Percentiles rank a stretch among this genome's conserved stretches.
These are phyloP conservation scores for Myrmecobius fasciatus DNA, from an alignment of 2,113 vertebrate species.

Conservation along the genomic window DNA sequence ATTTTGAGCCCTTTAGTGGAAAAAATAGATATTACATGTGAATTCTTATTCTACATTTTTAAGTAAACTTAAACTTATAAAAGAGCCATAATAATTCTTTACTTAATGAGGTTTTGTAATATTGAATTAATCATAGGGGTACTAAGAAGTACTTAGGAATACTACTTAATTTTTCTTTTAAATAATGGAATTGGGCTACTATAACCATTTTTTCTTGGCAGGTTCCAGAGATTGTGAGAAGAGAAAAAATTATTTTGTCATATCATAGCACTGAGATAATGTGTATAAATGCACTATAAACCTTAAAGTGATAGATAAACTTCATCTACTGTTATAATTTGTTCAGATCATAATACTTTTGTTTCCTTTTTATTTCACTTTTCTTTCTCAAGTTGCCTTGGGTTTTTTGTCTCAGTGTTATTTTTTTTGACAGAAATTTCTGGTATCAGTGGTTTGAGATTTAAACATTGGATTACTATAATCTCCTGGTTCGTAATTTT, in stretches of 20 bases:
- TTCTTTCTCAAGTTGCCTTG: not conserved
- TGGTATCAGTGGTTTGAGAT: not conserved
- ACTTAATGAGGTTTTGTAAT: not conserved
- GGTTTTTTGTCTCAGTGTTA: not conserved
- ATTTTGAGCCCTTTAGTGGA: not conserved
- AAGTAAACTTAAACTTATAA: not conserved
- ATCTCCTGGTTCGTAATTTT: not conserved
- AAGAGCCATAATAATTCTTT: not conserved
- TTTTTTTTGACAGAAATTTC: not conserved
- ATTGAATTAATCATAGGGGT: not conserved
- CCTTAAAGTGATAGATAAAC: not conserved
- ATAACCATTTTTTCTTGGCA: not conserved
- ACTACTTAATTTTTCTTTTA: not conserved
- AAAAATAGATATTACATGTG: not conserved
- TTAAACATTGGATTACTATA: not conserved
- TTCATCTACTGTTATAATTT: not conserved
- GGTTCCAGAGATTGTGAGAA: not conserved
- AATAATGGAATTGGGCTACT: not conserved
- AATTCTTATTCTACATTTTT: not conserved
- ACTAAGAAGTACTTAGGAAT: not conserved
- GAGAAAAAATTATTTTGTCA: not conserved
- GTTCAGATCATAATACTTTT: not conserved
- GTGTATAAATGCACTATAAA: not conserved
- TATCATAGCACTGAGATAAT: not conserved
- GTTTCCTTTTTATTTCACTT: not conserved